Evolutionary conservation across 2,888 invertebrate genomes (phyloP).

Genomic region (Zygaena filipendulae): DNA sequence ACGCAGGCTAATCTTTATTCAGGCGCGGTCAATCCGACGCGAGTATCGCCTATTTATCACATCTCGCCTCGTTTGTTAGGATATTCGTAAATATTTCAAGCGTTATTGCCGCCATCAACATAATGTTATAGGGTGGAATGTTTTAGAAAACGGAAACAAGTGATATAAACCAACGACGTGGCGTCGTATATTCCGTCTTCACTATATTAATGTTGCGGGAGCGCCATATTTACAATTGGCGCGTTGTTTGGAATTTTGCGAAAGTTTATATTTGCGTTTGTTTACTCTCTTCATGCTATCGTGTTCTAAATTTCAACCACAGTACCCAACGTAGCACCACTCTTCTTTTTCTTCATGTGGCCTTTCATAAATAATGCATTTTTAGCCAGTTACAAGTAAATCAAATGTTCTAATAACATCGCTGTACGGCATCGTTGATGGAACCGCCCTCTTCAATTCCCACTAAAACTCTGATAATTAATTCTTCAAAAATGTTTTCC

Average conservation of each 20-base stretch:
- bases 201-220: conserved; percentile 44
- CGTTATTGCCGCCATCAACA: conserved; percentile 65
- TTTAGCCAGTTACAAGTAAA: no score
- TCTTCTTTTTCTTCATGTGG: no score
- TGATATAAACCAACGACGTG: conserved; percentile 57
- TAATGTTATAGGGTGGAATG: conserved; percentile 65
- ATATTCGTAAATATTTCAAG: conserved; percentile 67
- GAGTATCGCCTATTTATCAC: conserved; percentile 54
- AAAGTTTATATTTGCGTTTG: no score
- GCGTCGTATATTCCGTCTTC: conserved; percentile 27
- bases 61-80: conserved; percentile 52
- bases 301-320: no score
- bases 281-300: no score
- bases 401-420: no score
- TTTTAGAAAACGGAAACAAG: conserved; percentile 64
- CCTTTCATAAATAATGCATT: no score
- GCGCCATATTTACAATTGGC: conserved; percentile 34
- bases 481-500: no score
- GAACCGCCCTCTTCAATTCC: no score
- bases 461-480: no score
- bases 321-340: no score
- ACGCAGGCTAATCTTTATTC: conserved; percentile 45
- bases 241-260: conserved; percentile 22
- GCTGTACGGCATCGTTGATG: no score
- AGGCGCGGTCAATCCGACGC: conserved; percentile 52